These are phyloP conservation scores for Dreissena rostriformis DNA, from an alignment of 1,140 invertebrate species.

Conservation along the genomic window DNA sequence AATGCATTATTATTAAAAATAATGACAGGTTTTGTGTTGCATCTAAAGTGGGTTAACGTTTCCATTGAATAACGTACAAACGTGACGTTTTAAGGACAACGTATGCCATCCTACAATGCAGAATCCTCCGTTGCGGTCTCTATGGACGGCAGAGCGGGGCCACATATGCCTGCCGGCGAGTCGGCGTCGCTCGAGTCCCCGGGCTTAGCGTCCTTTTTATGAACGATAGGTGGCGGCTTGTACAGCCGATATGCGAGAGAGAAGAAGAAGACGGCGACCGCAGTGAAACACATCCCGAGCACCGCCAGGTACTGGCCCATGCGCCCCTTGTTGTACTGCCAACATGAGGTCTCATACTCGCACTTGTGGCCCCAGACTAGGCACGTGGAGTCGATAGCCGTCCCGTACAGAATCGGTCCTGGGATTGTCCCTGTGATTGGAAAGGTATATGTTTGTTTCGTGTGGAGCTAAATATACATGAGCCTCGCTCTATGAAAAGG, in stretches of 20 bases:
- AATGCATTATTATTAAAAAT: no score
- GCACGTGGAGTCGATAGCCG: constrained; percentile 75
- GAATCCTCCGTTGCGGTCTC: background rate
- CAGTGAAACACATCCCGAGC: constrained; percentile 53
- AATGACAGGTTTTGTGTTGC: no score
- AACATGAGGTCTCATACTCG: constrained; percentile 75
- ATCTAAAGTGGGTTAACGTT: no score
- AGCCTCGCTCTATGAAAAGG: no score
- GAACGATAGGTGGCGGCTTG: constrained; percentile 47
- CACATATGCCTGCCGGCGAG: background rate
- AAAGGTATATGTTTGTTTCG: no score
- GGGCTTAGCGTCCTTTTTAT: constrained; percentile 42
- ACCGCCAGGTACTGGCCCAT: constrained; percentile 64
- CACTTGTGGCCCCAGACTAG: constrained; percentile 77
- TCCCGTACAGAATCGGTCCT: constrained; percentile 76
- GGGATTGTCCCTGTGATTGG: constrained; percentile 74
- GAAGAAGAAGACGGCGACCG: constrained; percentile 44
- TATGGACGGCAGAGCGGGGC: background rate
- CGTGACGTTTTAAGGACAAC: no score
- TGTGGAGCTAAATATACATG: no score
- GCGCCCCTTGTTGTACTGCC: constrained; percentile 76
- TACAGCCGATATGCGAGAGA: constrained; percentile 56
- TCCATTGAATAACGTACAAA: no score
- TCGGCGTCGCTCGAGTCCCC: constrained; percentile 4
- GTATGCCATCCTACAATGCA: no score